These are phyloP conservation scores for Oryzias melastigma DNA, from an alignment of 2,113 vertebrate genomes.

Conservation along the genomic window DNA sequence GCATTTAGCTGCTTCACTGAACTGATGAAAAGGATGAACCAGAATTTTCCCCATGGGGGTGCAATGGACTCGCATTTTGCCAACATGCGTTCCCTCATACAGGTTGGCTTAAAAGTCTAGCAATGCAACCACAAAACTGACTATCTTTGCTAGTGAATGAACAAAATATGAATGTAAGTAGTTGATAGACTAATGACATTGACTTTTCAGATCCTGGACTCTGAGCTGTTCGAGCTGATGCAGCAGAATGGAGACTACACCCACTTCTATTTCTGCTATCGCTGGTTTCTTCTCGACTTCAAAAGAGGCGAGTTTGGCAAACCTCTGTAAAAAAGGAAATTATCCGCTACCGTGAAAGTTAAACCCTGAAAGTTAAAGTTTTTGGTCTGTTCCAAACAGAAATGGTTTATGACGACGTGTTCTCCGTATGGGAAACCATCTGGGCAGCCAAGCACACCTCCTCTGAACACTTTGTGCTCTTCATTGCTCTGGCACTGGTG, in stretches of 20 bases:
- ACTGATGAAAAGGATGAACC: constrained; percentile 99
- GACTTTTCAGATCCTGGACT: constrained; percentile 88
- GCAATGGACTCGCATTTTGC: constrained; percentile 99
- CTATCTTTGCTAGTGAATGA: not conserved
- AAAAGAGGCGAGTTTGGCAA: constrained; percentile 84
- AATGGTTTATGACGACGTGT: constrained; percentile 93
- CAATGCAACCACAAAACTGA: too few relatives aligned
- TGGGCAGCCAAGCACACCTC: constrained; percentile 91
- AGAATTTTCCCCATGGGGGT: constrained; percentile 96
- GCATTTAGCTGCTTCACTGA: constrained; percentile 98
- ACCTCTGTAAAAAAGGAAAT: not conserved
- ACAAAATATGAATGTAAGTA: not conserved
- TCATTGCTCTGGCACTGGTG: constrained; percentile 92
- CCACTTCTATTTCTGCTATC: constrained; percentile 99
- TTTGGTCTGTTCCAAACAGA: constrained; percentile 72
- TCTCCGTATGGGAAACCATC: constrained; percentile 96
- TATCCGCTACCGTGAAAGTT: not conserved
- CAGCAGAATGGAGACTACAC: constrained; percentile 99
- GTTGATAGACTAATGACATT: too few relatives aligned
- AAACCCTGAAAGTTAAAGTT: not conserved
- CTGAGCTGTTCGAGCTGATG: constrained; percentile 97
- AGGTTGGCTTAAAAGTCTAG: constrained; percentile 67
- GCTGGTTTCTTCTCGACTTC: constrained; percentile 98
- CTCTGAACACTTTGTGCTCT: constrained; percentile 93
- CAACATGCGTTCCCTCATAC: constrained; percentile 98